These are phyloP conservation scores for Papilio elwesi DNA, from an alignment of 2,888 invertebrate species.

Conservation along the genomic window DNA sequence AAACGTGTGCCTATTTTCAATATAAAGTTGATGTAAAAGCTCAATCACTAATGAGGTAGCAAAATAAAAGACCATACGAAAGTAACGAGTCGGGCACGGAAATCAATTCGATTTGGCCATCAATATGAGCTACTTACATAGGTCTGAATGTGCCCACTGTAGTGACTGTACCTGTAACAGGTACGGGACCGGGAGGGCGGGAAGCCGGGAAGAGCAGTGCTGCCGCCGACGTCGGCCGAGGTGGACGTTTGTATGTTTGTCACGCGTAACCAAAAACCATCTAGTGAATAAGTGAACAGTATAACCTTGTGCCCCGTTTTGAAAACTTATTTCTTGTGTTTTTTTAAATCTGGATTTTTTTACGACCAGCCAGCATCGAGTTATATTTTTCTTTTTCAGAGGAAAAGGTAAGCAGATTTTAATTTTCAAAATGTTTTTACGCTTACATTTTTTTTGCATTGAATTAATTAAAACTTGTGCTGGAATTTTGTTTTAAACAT, in stretches of 20 bases:
- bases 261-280: slow-evolving; percentile 46
- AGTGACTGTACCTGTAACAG: slow-evolving; percentile 82
- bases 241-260: slow-evolving; percentile 32
- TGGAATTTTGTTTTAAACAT: background rate
- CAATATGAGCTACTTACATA: slow-evolving; percentile 76
- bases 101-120: slow-evolving; percentile 79
- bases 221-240: slow-evolving; percentile 51
- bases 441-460: background rate
- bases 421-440: slow-evolving; percentile 7
- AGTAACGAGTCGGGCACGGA: slow-evolving; percentile 48
- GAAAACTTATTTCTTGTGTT: slow-evolving; percentile 34
- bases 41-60: slow-evolving; percentile 5
- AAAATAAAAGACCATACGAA: slow-evolving; percentile 25
- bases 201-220: slow-evolving; percentile 65
- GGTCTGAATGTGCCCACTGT: slow-evolving; percentile 65
- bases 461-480: background rate
- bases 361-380: slow-evolving; percentile 19
- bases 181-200: slow-evolving; percentile 61
- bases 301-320: slow-evolving; percentile 42
- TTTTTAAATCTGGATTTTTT: slow-evolving; percentile 37
- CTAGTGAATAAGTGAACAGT: slow-evolving; percentile 59
- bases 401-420: slow-evolving; percentile 25
- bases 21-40: background rate
- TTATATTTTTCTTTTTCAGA: slow-evolving; percentile 11
- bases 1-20: background rate